Evolutionary conservation across 1,140 invertebrate species (phyloP), one percentile per base, ranked within the genome.

Genomic region (Trachelipus rathkii): DNA sequence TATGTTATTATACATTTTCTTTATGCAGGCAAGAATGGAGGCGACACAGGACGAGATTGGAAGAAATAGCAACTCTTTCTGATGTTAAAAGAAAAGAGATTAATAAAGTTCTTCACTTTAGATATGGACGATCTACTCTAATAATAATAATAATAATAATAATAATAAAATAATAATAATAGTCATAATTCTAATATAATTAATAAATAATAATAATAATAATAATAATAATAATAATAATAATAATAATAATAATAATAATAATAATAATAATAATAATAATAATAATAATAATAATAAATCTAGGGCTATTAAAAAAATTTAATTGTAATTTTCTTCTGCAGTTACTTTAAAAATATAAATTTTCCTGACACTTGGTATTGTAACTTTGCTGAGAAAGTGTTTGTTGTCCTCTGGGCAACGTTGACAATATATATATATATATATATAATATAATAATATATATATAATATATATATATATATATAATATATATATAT

Each of bases 41-140:
- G 43, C 19, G 79, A n/a, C 79, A 80, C 50, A 43, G 79, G 13
- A 66, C 72, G 9, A 71, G 79, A 21, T 69, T 80, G 66, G 74
- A 80, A 33, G 79, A 80, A 76, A 78, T 80, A 46, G 78, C 75
- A 11, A 71, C 76, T 11, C 74, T 78, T 10, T 73, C 74, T 4
- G 79, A 77, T 23, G 75, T 68, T 33, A 75, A 78, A 43, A 53
- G 79, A 10, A 73, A 78, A 75, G 70, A 70, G 3, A 66, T 80
- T 66, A 60, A 68, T 0, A 76, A 77, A 8, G 77, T 76, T 19
- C 46, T 79, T 43, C 78, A n/a, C 75, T 0, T 21, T 43, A 46
- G 69, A 15, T 21, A 71, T 71, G 13, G 10, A 19, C 9, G 23
- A 24, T 1, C 11, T 60, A 60, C 19, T 60, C 19, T 60, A 60